These are phyloP conservation scores for Sinocyclocheilus rhinocerous DNA, from an alignment of 2,113 vertebrate species.

Conservation along the genomic window DNA sequence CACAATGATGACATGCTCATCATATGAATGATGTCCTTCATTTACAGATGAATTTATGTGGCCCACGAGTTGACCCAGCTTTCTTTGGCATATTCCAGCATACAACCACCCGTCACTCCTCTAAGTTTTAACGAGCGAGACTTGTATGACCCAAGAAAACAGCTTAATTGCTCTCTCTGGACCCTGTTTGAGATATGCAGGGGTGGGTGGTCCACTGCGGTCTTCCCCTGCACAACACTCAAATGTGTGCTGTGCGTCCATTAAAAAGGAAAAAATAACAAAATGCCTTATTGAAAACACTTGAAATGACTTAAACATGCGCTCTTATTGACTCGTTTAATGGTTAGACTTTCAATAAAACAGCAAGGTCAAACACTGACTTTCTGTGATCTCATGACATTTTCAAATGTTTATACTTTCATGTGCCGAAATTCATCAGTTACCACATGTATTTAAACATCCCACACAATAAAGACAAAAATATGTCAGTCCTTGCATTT, in stretches of 20 bases:
- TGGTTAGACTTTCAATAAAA: conserved; percentile 21
- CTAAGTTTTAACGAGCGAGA: conserved; percentile 61
- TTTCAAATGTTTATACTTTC: conserved; percentile 8
- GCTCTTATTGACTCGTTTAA: conserved; percentile 23
- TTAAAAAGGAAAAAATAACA: conserved; percentile 55
- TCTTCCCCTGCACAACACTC: conserved; percentile 47
- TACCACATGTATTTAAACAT: neutral
- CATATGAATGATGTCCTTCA: neutral
- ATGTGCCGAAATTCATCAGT: neutral
- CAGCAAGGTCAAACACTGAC: conserved; percentile 23
- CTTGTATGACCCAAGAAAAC: conserved; percentile 63
- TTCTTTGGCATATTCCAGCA: neutral
- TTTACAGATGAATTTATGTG: neutral
- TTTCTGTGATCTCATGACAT: conserved; percentile 10
- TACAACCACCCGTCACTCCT: conserved; percentile 9
- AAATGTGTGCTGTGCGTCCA: conserved; percentile 40
- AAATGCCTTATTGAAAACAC: conserved; percentile 38
- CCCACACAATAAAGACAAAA: neutral
- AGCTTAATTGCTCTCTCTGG: conserved; percentile 63
- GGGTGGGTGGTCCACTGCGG: conserved; percentile 68
- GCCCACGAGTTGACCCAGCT: neutral
- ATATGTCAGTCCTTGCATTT: neutral
- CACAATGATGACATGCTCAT: neutral
- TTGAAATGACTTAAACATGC: conserved; percentile 45
- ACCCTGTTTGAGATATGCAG: conserved; percentile 56